Percentiles rank a stretch among this genome's conserved stretches.
phyloP scores from a whole-genome alignment of 2,113 vertebrate species.

The Gopherus flavomarginatus region DNA sequence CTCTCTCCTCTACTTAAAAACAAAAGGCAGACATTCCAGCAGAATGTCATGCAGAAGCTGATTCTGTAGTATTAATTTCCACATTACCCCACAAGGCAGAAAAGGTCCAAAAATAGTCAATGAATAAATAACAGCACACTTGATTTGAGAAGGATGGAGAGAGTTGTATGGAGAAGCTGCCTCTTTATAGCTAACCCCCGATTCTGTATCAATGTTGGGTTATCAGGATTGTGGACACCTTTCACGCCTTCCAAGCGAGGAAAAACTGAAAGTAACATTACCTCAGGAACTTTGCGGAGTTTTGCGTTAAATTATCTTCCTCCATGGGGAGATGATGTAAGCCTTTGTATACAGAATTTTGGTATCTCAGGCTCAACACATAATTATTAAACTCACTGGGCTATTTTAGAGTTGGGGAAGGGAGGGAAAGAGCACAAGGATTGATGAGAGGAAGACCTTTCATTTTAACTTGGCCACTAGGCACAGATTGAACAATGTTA shows the following conservation, averaged over 20 bases:
- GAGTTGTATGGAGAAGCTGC: not conserved
- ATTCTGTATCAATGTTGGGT: not conserved
- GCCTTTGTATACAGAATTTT: conserved; percentile 66
- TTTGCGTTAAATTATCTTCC: conserved; percentile 9
- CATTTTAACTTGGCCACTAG: not conserved
- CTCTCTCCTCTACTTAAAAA: not conserved
- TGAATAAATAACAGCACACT: conserved; percentile 1
- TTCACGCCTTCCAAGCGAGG: not conserved
- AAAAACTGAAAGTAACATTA: not conserved
- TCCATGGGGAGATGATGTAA: not conserved
- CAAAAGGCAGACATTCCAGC: not conserved
- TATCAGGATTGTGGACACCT: not conserved
- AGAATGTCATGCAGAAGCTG: not conserved
- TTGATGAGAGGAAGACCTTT: not conserved
- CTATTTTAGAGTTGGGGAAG: not conserved
- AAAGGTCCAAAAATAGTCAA: not conserved
- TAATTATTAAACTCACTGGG: not conserved
- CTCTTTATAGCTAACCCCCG: not conserved
- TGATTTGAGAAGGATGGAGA: not conserved
- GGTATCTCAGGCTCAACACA: conserved; percentile 30
- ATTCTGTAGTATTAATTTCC: conserved; percentile 27
- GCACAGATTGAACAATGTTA: fast-evolving
- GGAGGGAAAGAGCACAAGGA: not conserved
- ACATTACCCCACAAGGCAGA: not conserved
- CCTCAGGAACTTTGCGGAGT: not conserved